Conservation (phyloP, 2,797 vertebrate genomes). For the Emys orbicularis region DNA sequence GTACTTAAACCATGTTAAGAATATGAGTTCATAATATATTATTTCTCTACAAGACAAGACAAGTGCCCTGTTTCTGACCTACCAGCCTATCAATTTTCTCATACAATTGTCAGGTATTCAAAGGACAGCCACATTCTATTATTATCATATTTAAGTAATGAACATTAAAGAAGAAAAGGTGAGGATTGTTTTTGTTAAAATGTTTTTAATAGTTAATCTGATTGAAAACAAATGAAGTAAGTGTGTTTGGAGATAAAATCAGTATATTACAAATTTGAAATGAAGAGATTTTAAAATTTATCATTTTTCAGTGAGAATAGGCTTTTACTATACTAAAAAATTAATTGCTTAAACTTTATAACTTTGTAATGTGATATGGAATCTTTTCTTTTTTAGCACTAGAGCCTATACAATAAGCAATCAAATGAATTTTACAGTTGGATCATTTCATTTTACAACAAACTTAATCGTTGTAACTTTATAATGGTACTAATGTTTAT, state of each 20-base stretch:
- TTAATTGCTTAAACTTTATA: slow-evolving; percentile 58
- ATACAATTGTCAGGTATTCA: slow-evolving; percentile 15
- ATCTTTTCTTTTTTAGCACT: slow-evolving; percentile 52
- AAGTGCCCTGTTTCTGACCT: slow-evolving; percentile 5
- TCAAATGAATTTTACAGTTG: slow-evolving; percentile 66
- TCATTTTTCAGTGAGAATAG: slow-evolving; percentile 37
- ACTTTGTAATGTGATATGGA: slow-evolving; percentile 42
- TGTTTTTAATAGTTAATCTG: neutral
- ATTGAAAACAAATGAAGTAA: neutral
- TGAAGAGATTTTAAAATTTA: slow-evolving; percentile 4
- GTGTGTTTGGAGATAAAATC: slow-evolving; percentile 7
- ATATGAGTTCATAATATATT: neutral
- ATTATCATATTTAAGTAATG: neutral
- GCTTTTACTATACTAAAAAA: slow-evolving; percentile 42
- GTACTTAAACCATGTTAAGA: neutral
- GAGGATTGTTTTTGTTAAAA: neutral
- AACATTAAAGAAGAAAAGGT: neutral
- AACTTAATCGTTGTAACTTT: slow-evolving; percentile 58
- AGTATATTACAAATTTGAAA: slow-evolving; percentile 13
- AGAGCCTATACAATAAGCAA: slow-evolving; percentile 44
- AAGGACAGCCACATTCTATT: slow-evolving; percentile 1
- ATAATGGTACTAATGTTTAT: slow-evolving; percentile 62
- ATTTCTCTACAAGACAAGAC: slow-evolving; percentile 24
- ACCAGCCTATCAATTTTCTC: neutral
- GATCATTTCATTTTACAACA: slow-evolving; percentile 64